phyloP scores from a whole-genome alignment of 2,888 invertebrate genomes.

The Diploptera punctata region DNA sequence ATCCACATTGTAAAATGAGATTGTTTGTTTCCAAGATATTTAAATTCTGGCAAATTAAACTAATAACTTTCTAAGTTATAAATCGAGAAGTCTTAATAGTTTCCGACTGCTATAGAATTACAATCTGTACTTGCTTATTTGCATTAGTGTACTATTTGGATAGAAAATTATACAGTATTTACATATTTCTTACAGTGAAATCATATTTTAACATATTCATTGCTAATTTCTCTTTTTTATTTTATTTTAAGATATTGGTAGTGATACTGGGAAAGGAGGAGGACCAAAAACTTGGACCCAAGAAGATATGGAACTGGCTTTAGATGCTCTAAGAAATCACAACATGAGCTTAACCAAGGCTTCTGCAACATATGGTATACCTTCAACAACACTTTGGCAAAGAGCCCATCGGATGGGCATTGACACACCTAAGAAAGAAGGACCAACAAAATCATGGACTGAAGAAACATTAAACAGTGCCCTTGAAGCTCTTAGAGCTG shows the following conservation, averaged over 20 bases:
- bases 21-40: too few species aligned
- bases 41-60: too few species aligned
- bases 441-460: constrained; percentile 86
- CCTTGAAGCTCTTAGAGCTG: constrained; percentile 80
- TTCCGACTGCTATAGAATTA: too few species aligned
- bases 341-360: constrained; percentile 91
- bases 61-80: too few species aligned
- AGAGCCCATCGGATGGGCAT: constrained; percentile 87
- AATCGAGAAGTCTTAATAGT: too few species aligned
- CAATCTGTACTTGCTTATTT: too few species aligned
- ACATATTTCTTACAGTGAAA: too few species aligned
- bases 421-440: constrained; percentile 91
- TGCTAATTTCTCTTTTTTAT: not conserved
- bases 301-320: constrained; percentile 87
- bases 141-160: too few species aligned
- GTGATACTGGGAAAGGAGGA: constrained; percentile 49
- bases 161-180: too few species aligned
- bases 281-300: constrained; percentile 88
- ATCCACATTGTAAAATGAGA: too few species aligned
- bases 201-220: too few species aligned
- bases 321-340: constrained; percentile 84
- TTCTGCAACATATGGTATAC: constrained; percentile 85
- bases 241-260: constrained; percentile 35
- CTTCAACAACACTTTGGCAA: constrained; percentile 91
- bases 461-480: constrained; percentile 84